Conservation (phyloP, 2,113 vertebrate genomes). For the Otolemur garnettii region DNA sequence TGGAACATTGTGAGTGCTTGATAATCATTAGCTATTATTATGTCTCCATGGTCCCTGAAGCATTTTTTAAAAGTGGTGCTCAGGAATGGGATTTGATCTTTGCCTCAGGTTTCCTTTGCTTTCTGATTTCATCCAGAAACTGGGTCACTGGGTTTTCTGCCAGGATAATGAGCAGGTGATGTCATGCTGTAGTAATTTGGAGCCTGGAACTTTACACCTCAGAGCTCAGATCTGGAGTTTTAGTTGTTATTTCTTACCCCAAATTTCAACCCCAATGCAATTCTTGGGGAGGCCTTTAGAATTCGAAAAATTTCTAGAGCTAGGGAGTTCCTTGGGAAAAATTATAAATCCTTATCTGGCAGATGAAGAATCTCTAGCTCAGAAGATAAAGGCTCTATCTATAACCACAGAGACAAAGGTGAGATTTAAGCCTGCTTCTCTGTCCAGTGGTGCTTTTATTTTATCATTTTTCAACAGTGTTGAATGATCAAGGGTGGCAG, state of each 20-base stretch:
- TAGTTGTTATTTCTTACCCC: neutral
- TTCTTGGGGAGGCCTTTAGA: neutral
- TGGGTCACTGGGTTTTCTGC: neutral
- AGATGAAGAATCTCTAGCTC: neutral
- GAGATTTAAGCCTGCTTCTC: conserved; percentile 1
- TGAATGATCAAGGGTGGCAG: neutral
- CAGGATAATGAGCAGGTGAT: neutral
- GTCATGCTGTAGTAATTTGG: neutral
- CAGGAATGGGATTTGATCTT: neutral
- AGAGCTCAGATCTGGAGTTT: neutral
- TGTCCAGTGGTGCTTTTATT: neutral
- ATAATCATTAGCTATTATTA: neutral
- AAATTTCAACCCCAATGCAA: neutral
- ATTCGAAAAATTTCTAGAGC: neutral
- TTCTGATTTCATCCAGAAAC: neutral
- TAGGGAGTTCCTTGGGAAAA: neutral
- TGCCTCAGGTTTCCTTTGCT: neutral
- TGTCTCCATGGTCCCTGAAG: neutral
- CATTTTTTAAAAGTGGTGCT: neutral
- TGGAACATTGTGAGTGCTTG: neutral
- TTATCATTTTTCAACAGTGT: neutral
- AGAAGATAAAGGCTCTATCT: neutral
- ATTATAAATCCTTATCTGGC: neutral
- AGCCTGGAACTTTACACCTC: neutral
- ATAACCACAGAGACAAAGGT: neutral